Percentiles rank a stretch among this genome's conserved stretches.
Conservation (phyloP, 1,140 invertebrate species). For the Neotoxoptera formosana region DNA sequence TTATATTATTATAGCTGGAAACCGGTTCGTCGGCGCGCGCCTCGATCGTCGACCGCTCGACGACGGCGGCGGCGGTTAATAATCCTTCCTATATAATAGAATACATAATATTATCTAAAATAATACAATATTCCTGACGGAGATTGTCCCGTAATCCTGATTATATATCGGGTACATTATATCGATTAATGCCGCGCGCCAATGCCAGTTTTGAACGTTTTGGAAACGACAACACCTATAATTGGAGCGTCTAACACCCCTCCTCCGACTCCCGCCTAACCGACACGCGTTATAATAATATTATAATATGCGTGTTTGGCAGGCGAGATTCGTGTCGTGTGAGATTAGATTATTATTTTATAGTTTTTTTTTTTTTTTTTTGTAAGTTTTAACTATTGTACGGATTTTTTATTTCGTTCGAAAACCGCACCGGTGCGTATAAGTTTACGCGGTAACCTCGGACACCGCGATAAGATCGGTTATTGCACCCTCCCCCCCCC, state of each 20-base stretch:
- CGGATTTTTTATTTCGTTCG: not conserved
- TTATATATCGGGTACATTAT: not conserved
- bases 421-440: not conserved
- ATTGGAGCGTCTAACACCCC: not conserved
- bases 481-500: not conserved
- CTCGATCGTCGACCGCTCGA: not conserved
- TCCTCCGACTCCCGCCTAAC: not conserved
- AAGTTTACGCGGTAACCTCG: not conserved
- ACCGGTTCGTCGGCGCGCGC: slow-evolving; percentile 21
- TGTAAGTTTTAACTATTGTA: not conserved
- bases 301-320: not conserved
- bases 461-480: not conserved
- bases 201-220: not conserved
- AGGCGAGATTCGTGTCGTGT: not conserved
- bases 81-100: not conserved
- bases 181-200: not conserved
- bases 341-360: not conserved
- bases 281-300: not conserved
- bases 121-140: not conserved
- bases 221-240: not conserved
- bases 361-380: not conserved
- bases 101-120: not conserved
- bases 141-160: not conserved
- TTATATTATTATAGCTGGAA: not conserved
- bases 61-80: not conserved